phyloP scores from a whole-genome alignment of 2,113 vertebrate genomes.

The Hystrix brachyura region DNA sequence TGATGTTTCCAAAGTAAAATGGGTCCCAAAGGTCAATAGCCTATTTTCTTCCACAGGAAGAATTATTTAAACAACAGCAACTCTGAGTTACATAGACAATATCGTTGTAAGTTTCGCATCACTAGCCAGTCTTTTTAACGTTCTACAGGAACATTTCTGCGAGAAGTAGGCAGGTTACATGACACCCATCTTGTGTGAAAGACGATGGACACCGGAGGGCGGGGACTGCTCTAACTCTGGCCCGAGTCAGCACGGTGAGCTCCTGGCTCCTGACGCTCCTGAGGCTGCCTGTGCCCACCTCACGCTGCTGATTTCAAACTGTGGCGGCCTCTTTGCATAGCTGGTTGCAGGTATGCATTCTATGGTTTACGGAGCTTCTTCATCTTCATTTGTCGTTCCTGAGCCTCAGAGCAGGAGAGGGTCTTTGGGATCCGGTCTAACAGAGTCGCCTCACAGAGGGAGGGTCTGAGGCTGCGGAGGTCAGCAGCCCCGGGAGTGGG shows the following conservation, averaged over 20 bases:
- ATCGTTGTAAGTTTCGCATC: background rate
- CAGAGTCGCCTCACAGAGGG: background rate
- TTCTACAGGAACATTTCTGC: background rate
- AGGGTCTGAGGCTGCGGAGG: background rate
- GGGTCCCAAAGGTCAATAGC: background rate
- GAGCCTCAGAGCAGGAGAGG: background rate
- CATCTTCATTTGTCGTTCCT: background rate
- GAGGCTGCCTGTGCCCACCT: background rate
- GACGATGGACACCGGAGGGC: background rate
- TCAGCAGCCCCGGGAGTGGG: background rate
- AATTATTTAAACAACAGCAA: background rate
- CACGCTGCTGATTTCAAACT: background rate
- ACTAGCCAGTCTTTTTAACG: background rate
- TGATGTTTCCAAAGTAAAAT: background rate
- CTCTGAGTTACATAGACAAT: background rate
- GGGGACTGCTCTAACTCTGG: background rate
- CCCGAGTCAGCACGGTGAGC: background rate
- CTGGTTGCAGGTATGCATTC: background rate
- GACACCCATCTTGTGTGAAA: background rate
- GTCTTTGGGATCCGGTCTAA: background rate
- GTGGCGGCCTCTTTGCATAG: background rate
- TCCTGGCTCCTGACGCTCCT: background rate
- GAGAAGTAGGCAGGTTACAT: background rate
- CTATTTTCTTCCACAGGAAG: background rate
- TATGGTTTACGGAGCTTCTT: background rate